Evolutionary conservation across 2,113 vertebrate species (phyloP).

Genomic region (Gymnorhina tibicen): DNA sequence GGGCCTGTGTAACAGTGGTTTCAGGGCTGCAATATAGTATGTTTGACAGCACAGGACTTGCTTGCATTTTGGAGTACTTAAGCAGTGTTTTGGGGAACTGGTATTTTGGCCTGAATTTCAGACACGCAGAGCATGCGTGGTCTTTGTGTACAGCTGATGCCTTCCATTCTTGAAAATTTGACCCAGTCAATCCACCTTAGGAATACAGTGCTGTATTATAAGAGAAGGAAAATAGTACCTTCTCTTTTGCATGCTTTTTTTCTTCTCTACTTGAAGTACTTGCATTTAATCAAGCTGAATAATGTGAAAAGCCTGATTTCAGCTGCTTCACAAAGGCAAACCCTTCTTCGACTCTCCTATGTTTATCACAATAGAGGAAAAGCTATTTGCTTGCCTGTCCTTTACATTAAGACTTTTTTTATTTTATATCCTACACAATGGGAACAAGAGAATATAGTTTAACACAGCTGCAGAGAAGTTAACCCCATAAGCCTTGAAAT

Average conservation of each 20-base stretch:
- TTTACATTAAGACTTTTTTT: neutral
- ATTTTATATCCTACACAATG: neutral
- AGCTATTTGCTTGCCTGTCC: neutral
- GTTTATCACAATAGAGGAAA: neutral
- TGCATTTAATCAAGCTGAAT: neutral
- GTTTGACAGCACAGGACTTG: neutral
- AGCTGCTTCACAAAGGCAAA: neutral
- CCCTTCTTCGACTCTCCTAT: neutral
- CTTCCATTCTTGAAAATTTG: neutral
- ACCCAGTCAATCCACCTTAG: neutral
- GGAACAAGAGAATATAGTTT: neutral
- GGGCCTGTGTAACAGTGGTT: neutral
- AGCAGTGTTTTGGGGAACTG: neutral
- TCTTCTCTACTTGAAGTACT: neutral
- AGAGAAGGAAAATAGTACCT: neutral
- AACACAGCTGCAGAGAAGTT: neutral
- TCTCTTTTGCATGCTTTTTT: neutral
- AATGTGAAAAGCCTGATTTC: neutral
- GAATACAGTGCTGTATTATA: neutral
- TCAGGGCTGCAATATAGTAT: neutral
- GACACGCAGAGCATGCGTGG: neutral
- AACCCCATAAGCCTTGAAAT: neutral
- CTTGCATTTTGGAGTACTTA: neutral
- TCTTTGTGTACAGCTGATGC: neutral
- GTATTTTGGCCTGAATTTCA: neutral